Base-by-base conservation (phyloP, 92 coral and sea anemone genomes). In the Palythoa grandiflora region DNA sequence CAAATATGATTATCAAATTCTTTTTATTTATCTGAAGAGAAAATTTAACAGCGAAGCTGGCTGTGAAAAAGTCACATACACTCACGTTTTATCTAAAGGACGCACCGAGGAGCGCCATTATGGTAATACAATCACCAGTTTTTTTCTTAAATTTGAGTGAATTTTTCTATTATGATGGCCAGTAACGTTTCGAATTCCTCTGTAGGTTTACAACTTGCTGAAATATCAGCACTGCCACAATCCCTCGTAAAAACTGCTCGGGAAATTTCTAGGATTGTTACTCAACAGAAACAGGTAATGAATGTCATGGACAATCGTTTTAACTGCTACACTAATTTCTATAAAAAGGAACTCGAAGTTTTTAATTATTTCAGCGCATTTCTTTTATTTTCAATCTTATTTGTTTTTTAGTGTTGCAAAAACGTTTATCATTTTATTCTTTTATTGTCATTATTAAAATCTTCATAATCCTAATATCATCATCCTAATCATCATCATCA, bases 81-180 rank as follows among this genome's bases (percentile, higher is more conserved):
- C 99, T 36, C 99, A 97, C 80, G 94, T 91, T 14, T 76, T 97
- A 5, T 93, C 96, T 37, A 94, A 94, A 77, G 99, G 99, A 75
- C 93, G 92, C 48, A 97, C 98, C 8, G 93, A 92, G 68, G 99
- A 97, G 68, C 91, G 92, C 48, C 98, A 97, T 87, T 97, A 97
- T 47, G 99, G 99, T 95, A 89, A 80, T 63, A 73, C 13, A 20
- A 36, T 9, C 9, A 40, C 17, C 10, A 1, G 13, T 14, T 13
- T 16, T 16, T 28, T 37, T 48, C 12, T 36, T 61, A 40, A 28
- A 20, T n/a, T 76, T 50, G 60, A 1, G 11, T 68, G 16, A 68
- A 5, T 54, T 65, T 55, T 1, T 54, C 12, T 35, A 9, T 1
- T 11, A 9, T 70, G 9, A 9, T 9, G 47, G 9, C 15, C 7